Percentiles rank a stretch among this genome's conserved stretches.
These are phyloP conservation scores for Mohoua ochrocephala DNA, from an alignment of 2,113 vertebrate species.

Conservation along the genomic window DNA sequence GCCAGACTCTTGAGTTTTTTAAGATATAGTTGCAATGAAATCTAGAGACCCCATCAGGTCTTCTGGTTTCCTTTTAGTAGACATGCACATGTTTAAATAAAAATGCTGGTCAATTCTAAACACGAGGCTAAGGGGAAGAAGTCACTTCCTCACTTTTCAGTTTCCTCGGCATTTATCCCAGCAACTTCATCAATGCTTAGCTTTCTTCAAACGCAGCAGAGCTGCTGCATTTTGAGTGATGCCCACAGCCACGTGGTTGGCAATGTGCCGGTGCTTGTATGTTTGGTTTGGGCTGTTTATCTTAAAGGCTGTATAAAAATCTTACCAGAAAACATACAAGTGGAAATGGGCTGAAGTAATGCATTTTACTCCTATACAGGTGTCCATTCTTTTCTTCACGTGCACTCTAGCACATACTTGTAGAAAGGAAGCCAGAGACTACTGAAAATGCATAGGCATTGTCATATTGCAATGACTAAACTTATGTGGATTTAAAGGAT, in stretches of 20 bases:
- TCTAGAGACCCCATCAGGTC: neutral
- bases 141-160: constrained; percentile 33
- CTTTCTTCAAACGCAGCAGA: constrained; percentile 32
- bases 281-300: neutral
- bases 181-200: constrained; percentile 28
- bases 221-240: constrained; percentile 12
- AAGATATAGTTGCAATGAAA: neutral
- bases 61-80: neutral
- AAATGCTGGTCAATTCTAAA: neutral
- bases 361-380: neutral
- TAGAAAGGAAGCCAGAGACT: neutral
- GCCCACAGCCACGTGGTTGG: neutral
- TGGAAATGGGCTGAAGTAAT: neutral
- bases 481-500: neutral
- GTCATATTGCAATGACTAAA: neutral
- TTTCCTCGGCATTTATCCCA: constrained; percentile 43
- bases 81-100: neutral
- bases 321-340: neutral
- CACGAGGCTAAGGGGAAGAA: neutral
- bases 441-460: neutral
- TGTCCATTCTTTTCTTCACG: neutral
- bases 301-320: neutral
- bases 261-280: neutral
- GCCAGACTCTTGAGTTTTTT: neutral
- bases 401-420: neutral